These are phyloP conservation scores for Psilopogon haemacephalus DNA, from an alignment of 2,113 vertebrate genomes.

Conservation along the genomic window DNA sequence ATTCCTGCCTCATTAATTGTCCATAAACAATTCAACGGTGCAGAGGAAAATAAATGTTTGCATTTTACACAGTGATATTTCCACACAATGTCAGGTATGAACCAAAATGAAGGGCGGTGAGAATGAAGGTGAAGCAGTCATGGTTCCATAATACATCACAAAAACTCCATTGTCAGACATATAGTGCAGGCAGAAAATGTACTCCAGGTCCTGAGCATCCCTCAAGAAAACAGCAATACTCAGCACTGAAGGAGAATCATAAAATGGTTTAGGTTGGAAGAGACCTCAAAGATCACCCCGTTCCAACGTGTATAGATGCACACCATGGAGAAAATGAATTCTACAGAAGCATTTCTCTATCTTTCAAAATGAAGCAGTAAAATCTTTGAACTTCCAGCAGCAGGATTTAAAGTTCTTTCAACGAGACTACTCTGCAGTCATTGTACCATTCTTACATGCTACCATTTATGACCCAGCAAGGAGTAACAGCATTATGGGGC, in stretches of 20 bases:
- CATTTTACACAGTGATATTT: not conserved
- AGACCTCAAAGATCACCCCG: too few species aligned
- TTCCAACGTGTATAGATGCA: not conserved
- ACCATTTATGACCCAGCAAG: conserved; percentile 11
- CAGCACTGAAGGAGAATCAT: too few species aligned
- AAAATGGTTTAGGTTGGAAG: too few species aligned
- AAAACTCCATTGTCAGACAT: not conserved
- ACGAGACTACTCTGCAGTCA: not conserved
- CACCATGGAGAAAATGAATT: not conserved
- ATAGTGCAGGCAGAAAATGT: not conserved
- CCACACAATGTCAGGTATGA: not conserved
- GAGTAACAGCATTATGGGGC: conserved; percentile 28
- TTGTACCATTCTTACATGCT: not conserved
- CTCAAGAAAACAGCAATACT: not conserved
- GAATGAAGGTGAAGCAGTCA: not conserved
- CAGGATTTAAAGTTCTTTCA: not conserved
- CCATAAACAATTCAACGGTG: too few species aligned
- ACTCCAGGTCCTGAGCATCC: not conserved
- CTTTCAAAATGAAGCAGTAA: not conserved
- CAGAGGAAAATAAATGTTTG: not conserved
- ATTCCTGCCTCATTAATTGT: too few species aligned
- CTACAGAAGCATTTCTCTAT: not conserved
- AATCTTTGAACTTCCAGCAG: not conserved
- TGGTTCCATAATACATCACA: not conserved
- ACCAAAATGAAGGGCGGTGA: not conserved